phyloP scores from a whole-genome alignment of 2,113 vertebrate genomes.

The Spea bombifrons region DNA sequence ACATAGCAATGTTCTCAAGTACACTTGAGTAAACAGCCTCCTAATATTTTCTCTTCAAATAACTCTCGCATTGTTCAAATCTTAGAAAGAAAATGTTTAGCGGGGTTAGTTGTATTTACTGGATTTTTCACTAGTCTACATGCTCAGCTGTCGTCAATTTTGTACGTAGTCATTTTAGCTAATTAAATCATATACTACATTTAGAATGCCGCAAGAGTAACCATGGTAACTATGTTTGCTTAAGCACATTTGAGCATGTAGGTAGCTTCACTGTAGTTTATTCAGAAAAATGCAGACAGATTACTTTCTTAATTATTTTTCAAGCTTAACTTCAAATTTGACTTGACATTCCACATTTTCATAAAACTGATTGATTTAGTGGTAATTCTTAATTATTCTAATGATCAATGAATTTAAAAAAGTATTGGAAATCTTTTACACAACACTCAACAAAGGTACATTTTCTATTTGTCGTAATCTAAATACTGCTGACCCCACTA shows the following conservation, averaged over 20 bases:
- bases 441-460: too few species aligned
- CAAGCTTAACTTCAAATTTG: conserved; percentile 1
- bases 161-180: conserved; percentile 52
- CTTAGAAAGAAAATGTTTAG: background rate
- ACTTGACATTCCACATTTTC: background rate
- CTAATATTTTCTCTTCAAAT: too few species aligned
- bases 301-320: conserved; percentile 15
- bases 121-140: conserved; percentile 53
- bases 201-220: conserved; percentile 55
- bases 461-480: too few species aligned
- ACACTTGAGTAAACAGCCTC: too few species aligned
- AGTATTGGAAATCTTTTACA: too few species aligned
- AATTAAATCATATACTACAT: conserved; percentile 59
- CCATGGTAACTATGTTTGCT: conserved; percentile 59
- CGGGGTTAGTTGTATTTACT: conserved; percentile 46
- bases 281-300: conserved; percentile 26
- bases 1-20: too few species aligned
- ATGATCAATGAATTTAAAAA: too few species aligned
- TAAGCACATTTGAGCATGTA: conserved; percentile 47
- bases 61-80: background rate
- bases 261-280: conserved; percentile 54
- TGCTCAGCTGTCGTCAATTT: conserved; percentile 52
- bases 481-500: too few species aligned
- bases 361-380: background rate
- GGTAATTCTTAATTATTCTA: background rate